Base-by-base conservation (phyloP, 2,888 invertebrate species). In the Ypsolopha scabrella region DNA sequence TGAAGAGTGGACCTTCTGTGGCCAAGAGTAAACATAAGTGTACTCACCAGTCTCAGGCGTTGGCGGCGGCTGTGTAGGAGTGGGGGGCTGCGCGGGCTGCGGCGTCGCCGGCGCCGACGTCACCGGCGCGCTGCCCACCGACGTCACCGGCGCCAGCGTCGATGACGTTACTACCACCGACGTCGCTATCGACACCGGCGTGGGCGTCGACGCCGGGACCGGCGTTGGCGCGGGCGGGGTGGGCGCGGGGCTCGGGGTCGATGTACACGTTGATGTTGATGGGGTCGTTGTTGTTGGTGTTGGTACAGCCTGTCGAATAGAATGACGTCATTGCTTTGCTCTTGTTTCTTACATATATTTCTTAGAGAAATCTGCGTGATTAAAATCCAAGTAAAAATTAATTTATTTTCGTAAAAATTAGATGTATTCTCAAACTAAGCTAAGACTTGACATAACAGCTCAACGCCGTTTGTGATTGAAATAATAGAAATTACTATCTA, bases 21-120 rank as follows among this genome's bases (percentile, higher is more conserved):
- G n/a, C 24, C 24, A 3, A 24, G 24, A 24, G 4, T 2, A 3
- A 4, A 24, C 4, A 24, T 24, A 10, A 7, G 8, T 8, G 8
- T 4, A 50, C 50, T 71, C 45, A 82, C 82, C 81, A 53, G 81
- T 61, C 53, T 83, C 82, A 0, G 79, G 77, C 51, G 78, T 79
- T 37, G 78, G 72, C 56, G 72, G 72, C 35, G 55, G 44, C 9
- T 55, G 47, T 51, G 53, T 37, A 24, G 60, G 41, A 58, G 78
- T 75, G 51, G 75, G 70, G 54, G 80, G 72, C 53, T 69, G 74
- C 2, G 76, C 71, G 1, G 77, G 76, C 62, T 70, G 73, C 53
- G 78, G 75, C 58, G 75, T 75, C 43, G 75, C 72, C 55, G 78
- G 74, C 49, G 72, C 68, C 24, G 50, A 47, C 43, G 55, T 46